Conservation (phyloP, 1,140 invertebrate genomes). For the Globodera rostochiensis region DNA sequence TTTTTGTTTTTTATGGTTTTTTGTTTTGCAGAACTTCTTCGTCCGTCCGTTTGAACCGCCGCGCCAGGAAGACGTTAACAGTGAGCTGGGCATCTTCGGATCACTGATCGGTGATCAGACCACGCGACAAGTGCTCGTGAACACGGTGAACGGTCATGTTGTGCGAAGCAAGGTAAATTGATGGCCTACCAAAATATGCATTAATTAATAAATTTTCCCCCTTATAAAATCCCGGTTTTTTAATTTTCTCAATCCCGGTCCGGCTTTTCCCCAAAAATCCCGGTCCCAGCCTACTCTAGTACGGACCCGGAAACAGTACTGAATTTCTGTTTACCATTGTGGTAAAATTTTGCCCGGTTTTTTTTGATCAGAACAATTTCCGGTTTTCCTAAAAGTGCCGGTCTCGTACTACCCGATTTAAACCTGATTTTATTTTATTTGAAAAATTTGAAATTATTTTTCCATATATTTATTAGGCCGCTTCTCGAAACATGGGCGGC, state of each 20-base stretch:
- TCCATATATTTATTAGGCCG: conserved; percentile 5
- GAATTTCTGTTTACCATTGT: neutral
- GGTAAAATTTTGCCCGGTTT: too few species aligned
- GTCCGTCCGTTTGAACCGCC: conserved; percentile 73
- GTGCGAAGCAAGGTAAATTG: conserved; percentile 17
- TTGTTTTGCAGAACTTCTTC: conserved; percentile 75
- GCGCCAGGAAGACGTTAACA: conserved; percentile 73
- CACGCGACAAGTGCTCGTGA: conserved; percentile 75
- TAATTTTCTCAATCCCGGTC: too few species aligned
- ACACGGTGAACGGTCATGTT: conserved; percentile 22
- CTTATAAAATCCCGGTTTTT: too few species aligned
- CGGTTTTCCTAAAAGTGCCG: too few species aligned
- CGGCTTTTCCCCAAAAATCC: too few species aligned
- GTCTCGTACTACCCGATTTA: too few species aligned
- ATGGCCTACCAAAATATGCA: too few species aligned
- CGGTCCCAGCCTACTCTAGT: too few species aligned
- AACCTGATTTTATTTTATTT: neutral
- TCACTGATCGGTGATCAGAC: conserved; percentile 67
- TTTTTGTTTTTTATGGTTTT: neutral
- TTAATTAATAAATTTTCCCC: too few species aligned
- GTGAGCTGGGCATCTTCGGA: conserved; percentile 92
- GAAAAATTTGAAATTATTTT: neutral
- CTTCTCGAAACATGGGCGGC: conserved; percentile 7
- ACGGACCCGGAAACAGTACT: too few species aligned
- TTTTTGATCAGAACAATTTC: too few species aligned